Evolutionary conservation across 30 jellyfish, hydroid and myxozoan genomes (phyloP), one percentile per base, ranked within the genome.

Genomic region (Rhopilema esculentum): DNA sequence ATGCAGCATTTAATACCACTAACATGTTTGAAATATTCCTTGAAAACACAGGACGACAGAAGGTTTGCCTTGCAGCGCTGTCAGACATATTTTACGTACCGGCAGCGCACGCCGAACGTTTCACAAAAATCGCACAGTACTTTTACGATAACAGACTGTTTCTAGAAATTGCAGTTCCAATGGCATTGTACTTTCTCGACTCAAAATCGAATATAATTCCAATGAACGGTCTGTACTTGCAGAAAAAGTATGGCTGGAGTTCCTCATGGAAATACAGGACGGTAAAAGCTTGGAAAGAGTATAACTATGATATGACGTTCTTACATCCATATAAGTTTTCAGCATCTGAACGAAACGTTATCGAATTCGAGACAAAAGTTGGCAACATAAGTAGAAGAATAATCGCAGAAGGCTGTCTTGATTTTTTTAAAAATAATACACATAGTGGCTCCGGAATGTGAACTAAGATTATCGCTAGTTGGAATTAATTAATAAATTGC

Each of bases 31-130:
- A 91, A 27, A 48, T 17, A 18, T 83, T 66, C 26, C 57, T 28
- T 20, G 61, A 51, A 8, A 83, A 75, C 66, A 66, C 82, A 28
- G 69, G 82, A 51, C 62, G 30, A 8, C 27, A 27, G 24, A 57
- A 65, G 25, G 70, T 77, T 1, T 91, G 97, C 67, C 30, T 84
- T 17, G 85, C 67, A 4, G 82, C 72, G 1, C 49, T 89, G 69
- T 83, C 97, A 4, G 97, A 91, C 26, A 27, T 91, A 2, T 68
- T 91, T 48, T 91, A 83, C 79, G 75, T 91, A 12, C 97, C 97
- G 1, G 78, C 27, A 23, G 31, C 82, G 18, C 27, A 63, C 22
- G 87, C 94, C 0, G 31, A 68, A 8, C 32, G 48, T 32, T 91
- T 62, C 71, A 88, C 52, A 18, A 27, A 24, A 28, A 48, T 91